Evolutionary conservation across 2,797 vertebrate genomes (phyloP), one percentile per base, ranked within the genome.

Genomic region (Crenuchus spilurus): DNA sequence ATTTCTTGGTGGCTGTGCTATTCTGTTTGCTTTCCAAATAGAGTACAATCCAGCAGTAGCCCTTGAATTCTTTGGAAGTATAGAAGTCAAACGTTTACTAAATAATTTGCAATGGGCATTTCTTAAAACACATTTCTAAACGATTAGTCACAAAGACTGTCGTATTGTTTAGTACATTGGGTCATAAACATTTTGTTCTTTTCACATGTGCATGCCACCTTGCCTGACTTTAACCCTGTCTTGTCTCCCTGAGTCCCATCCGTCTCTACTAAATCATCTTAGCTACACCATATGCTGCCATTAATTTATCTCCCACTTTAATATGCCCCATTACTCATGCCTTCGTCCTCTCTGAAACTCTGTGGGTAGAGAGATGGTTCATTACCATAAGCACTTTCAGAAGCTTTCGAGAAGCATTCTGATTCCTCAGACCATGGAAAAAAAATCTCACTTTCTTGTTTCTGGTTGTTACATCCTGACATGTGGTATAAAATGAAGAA

Each of bases 301-400:
- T 78, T 88, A 90, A 89, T 90, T 90, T 85, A 79, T 80, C 86
- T 79, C 85, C 86, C 75, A 84, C 82, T 84, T 80, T 91, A 90
- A 89, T 88, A 82, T 78, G 80, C 78, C 18, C 83, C 83, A 89
- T 91, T 82, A 88, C 78, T 91, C 90, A 89, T 88, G 75, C 79
- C 61, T 65, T 77, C 55, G 57, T 63, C 54, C 74, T 72, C 72
- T 75, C 57, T 62, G 49, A 44, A 41, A 22, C 18, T 44, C 58
- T 74, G 20, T 18, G 55, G 60, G 63, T 41, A 70, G 55, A 35
- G 52, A 24, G 62, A 62, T 20, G 35, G 52, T 72, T 73, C 64
- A 68, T 68, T 77, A 77, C 51, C 75, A 30, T 58, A 57, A 57
- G 30, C 28, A 57, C 30, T 18, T 33, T 16, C 28, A 33, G 30